phyloP scores from a whole-genome alignment of 2,888 invertebrate species.

The Leptopilina myrica region DNA sequence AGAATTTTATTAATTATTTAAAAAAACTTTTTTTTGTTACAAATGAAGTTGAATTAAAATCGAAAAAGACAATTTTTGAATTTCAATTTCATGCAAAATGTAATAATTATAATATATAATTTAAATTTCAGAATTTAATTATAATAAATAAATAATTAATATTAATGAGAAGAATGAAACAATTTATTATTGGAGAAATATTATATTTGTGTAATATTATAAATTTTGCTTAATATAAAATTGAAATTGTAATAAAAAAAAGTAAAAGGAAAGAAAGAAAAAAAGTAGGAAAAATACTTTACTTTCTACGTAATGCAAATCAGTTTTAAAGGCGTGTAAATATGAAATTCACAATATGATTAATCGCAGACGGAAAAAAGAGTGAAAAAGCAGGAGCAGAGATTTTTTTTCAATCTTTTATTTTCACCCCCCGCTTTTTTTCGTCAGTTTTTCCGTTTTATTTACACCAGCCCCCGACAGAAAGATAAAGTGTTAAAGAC shows the following conservation, averaged over 20 bases:
- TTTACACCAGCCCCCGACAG: constrained; percentile 6
- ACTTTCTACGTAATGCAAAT: constrained; percentile 29
- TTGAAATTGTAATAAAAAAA: not conserved
- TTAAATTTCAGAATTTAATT: too few species aligned
- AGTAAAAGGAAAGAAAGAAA: not conserved
- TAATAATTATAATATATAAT: too few species aligned
- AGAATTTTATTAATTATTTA: too few species aligned
- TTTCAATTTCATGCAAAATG: too few species aligned
- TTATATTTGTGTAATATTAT: not conserved
- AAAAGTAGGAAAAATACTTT: not conserved
- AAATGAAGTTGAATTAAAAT: too few species aligned
- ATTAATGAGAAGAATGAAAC: not conserved
- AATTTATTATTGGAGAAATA: not conserved
- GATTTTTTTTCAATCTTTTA: not conserved
- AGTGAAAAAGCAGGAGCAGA: not conserved
- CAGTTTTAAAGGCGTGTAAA: constrained; percentile 10
- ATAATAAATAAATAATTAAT: not conserved
- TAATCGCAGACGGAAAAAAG: constrained; percentile 1
- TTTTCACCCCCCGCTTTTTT: not conserved
- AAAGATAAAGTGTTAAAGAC: constrained; percentile 12
- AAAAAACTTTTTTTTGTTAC: too few species aligned
- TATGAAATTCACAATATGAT: not conserved
- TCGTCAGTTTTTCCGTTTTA: constrained; percentile 1
- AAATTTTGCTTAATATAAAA: too few species aligned
- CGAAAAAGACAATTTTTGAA: too few species aligned